Evolutionary conservation across 2,797 vertebrate species (phyloP), one percentile per base, ranked within the genome.

Genomic region (Dicrostonyx torquatus): DNA sequence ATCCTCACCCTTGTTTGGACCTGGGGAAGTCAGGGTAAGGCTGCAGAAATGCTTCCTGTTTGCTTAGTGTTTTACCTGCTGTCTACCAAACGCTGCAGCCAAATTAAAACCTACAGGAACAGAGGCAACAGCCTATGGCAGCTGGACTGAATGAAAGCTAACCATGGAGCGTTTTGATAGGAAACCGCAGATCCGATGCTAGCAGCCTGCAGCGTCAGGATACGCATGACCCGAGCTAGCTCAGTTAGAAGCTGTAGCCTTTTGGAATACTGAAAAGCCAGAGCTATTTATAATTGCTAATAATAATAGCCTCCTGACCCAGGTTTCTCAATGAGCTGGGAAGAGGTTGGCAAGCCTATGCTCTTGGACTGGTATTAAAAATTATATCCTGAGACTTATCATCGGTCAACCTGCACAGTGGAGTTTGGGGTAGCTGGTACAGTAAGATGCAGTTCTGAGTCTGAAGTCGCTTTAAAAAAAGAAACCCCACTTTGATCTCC

Each of bases 341-440:
- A 92, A n/a, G 90, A 77, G 62, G 18, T 24, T 87, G 93, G 89
- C 62, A 73, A 93, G 84, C 26, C 68, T 77, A 43, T 2, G 24
- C 76, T 93, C 75, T 90, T 92, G 64, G 24, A 18, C 89, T 95
- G 94, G 77, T 66, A 77, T 68, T 75, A 72, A 90, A 80, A 95
- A 88, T 75, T 79, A 73, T 72, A 87, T n/a, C 24, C 58, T 12
- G 75, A 83, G 73, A 79, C 72, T 95, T 72, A 29, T 98, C 18
- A 73, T 97, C 97, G 98, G 98, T 97, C 97, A 97, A 93, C 97
- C 45, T 95, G 97, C 95, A 97, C 97, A 98, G 1, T 83, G 34
- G 76, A 64, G 78, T 98, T 98, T 96, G 93, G 98, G 98, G 98
- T 98, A 98, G 97, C 97, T 98, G 97, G 98, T 96, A 98, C 98